Base-by-base conservation (phyloP, 2,113 vertebrate species). In the Pterocles burchelli region DNA sequence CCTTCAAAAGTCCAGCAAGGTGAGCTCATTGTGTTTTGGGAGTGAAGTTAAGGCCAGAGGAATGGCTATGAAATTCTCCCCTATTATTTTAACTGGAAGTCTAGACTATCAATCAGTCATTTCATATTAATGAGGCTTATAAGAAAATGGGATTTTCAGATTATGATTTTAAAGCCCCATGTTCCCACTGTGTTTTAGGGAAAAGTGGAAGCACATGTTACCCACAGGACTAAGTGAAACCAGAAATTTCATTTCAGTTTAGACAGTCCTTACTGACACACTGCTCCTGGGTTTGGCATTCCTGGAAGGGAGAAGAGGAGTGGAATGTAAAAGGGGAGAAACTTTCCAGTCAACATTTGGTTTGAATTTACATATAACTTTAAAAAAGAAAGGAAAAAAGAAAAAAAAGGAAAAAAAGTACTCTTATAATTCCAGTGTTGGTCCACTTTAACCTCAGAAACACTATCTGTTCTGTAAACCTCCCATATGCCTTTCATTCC, bases 101-200 rank as follows among this genome's bases (percentile, higher is more conserved):
- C 12, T 12, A 59, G 36, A 72, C 57, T 95, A 41, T 89, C 71
- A 83, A 48, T 38, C 29, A 89, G 57, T 94, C 36, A 85, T 88
- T 96, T 96, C 58, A 43, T 81, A 38, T 91, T 94, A 97, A 95
- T 95, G 96, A 96, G 45, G 70, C 82, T 95, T 88, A 91, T 92
- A 92, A 94, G 85, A 93, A 96, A 97, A 97, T 88, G 73, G 54
- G 85, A 96, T 97, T 97, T 97, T 97, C 89, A 89, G 84, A 95
- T 97, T 97, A 90, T 62, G 66, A 45, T 93, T 96, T 95, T 87
- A 94, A 95, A 96, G 43, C 46, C 33, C 62, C 6, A 1, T 57
- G 43, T 89, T 96, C 82, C 89, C 65, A 45, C 88, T 93, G 57
- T 96, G 71, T 95, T 88, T 95, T 93, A 66, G 33, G 76, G 62